Evolutionary conservation across 2,113 vertebrate genomes (phyloP).

Genomic region (Taurulus bubalis): DNA sequence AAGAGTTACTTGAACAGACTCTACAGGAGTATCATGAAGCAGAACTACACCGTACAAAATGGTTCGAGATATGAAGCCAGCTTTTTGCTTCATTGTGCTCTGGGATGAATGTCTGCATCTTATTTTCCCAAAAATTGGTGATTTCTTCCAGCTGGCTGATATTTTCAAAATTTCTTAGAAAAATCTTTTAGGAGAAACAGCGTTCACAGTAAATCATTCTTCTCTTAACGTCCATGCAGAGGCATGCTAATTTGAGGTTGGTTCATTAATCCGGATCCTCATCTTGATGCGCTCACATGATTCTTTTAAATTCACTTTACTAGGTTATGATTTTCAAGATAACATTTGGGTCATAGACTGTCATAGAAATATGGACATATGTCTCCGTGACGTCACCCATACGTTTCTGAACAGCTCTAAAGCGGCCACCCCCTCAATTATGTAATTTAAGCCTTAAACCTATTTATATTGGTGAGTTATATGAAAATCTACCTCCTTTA

Average conservation of each 20-base stretch:
- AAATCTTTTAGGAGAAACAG: not conserved
- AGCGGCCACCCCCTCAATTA: not conserved
- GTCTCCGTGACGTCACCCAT: not conserved
- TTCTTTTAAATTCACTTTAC: not conserved
- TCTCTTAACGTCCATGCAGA: not conserved
- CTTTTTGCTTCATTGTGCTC: not conserved
- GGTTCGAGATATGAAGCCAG: not conserved
- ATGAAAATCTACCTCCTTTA: no score
- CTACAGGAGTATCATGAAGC: not conserved
- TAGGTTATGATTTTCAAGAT: not conserved
- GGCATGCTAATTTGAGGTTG: not conserved
- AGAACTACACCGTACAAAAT: not conserved
- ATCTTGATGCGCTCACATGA: slow-evolving; percentile 29
- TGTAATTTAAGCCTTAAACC: not conserved
- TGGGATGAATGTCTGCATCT: not conserved
- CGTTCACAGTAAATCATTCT: not conserved
- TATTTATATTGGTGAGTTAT: not conserved
- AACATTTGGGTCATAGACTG: not conserved
- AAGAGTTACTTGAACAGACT: not conserved
- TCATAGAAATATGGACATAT: not conserved
- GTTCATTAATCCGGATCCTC: not conserved
- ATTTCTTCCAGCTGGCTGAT: not conserved
- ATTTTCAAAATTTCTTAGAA: not conserved
- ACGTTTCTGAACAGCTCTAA: not conserved
- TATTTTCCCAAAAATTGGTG: not conserved